Base-by-base conservation (phyloP, 2,113 vertebrate species). In the Ochotona princeps region DNA sequence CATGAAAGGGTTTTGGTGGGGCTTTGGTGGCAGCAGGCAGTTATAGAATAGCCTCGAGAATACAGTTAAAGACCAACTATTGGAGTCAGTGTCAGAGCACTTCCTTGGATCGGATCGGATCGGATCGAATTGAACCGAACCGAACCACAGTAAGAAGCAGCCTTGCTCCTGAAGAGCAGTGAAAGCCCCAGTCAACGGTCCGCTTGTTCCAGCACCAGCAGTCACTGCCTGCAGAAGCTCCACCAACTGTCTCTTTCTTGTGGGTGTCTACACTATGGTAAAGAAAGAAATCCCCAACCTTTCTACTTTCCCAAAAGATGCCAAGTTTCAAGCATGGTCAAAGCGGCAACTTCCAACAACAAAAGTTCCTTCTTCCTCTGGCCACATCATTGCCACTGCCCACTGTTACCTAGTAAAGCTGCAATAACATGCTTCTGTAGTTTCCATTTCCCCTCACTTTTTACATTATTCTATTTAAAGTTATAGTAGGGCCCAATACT, bases 91-190 rank as follows among this genome's bases (percentile, higher is more conserved):
- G 6, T 44, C 38, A 44, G 38, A 44, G 38, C 38, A 44, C 38
- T 44, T 44, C 38, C 38, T 44, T 3, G 38, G 38, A 4, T 44
- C n/a, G n/a, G n/a, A n/a, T n/a, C n/a, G n/a, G 6, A 44, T 6
- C 6, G 38, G 6, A 44, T 44, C 6, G 38, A 44, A 78, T 25
- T 94, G 84, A 93, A 69, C 75, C 47, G 84, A 93, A 69, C 75
- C 47, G 69, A 73, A 92, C 87, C 92, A 93, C 92, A 94, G 83
- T 87, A 91, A 57, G 14, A 57, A 93, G 92, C 17, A 90, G 89
- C 80, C 83, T 89, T 49, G 44, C 15, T 21, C 78, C 57, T 25
- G 20, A 87, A 92, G 67, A 78, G 83, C 51, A 51, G 66, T 47
- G 11, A 47, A 75, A 83, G 73, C 47, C 79, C 79, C 35, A n/a